Percentiles rank a stretch among this genome's conserved stretches.
Evolutionary conservation across 2,113 vertebrate genomes (phyloP).

Genomic region (Ceyx cyanopectus): DNA sequence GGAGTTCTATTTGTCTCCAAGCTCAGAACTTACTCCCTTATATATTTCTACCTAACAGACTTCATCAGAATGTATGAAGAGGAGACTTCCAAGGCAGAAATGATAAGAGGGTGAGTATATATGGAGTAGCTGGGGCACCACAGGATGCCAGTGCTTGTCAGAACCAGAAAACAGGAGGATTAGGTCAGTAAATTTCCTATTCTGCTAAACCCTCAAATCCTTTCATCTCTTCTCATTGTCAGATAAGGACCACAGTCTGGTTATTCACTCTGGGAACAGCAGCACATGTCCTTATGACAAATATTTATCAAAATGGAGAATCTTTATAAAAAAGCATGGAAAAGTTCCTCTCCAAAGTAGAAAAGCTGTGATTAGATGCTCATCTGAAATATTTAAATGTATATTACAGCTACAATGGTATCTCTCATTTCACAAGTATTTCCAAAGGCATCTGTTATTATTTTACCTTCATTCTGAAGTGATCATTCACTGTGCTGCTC

Average conservation of each 20-base stretch:
- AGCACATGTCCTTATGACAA: accelerated
- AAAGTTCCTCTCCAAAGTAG: background rate
- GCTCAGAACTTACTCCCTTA: background rate
- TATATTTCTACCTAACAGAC: background rate
- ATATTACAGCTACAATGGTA: background rate
- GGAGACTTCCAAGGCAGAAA: background rate
- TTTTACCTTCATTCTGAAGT: background rate
- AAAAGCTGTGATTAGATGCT: background rate
- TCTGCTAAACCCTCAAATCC: slow-evolving; percentile 47
- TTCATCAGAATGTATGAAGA: background rate
- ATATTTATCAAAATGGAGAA: background rate
- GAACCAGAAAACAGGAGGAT: slow-evolving; percentile 32
- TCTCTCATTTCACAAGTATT: background rate
- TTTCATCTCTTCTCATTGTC: slow-evolving; percentile 23
- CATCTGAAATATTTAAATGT: background rate
- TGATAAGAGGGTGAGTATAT: background rate
- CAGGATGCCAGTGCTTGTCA: background rate
- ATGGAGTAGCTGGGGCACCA: accelerated
- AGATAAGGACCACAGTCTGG: background rate
- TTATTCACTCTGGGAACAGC: background rate
- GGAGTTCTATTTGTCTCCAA: background rate
- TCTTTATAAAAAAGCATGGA: background rate
- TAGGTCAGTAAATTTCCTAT: slow-evolving; percentile 7
- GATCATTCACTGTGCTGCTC: background rate
- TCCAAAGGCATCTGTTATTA: background rate